Evolutionary conservation across 2,113 vertebrate species (phyloP).

Genomic region (Lamprotornis superbus): DNA sequence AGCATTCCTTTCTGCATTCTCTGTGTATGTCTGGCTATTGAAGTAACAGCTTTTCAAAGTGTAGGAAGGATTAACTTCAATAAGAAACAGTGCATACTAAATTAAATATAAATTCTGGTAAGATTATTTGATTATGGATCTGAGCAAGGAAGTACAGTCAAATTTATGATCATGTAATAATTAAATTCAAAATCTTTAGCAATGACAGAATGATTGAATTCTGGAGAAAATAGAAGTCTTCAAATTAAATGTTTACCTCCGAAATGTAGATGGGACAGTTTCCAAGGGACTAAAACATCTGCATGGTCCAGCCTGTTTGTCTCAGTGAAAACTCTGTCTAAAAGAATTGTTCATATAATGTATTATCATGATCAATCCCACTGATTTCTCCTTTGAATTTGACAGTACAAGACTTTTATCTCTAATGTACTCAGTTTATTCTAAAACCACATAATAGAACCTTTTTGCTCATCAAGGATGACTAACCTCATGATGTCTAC

Average conservation of each 20-base stretch:
- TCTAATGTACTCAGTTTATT: not conserved
- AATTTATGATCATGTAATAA: not conserved
- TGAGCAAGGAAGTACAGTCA: not conserved
- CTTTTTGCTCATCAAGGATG: not conserved
- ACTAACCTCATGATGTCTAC: not conserved
- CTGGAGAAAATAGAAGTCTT: not conserved
- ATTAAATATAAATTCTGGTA: not conserved
- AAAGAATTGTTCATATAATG: not conserved
- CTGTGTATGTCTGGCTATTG: not conserved
- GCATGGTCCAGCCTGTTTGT: not conserved
- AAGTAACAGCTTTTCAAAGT: not conserved
- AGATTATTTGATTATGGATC: not conserved
- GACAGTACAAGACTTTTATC: not conserved
- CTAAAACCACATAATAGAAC: not conserved
- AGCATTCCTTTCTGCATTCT: not conserved
- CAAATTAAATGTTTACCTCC: not conserved
- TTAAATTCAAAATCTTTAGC: not conserved
- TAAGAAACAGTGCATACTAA: not conserved
- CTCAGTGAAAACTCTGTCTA: not conserved
- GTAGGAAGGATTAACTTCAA: not conserved
- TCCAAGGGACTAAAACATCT: not conserved
- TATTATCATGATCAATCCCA: not conserved
- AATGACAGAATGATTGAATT: not conserved
- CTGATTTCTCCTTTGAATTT: not conserved
- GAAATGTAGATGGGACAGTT: not conserved